A percentile compares a stretch with the other conserved stretches of the same genome.
phyloP scores from a whole-genome alignment of 2,113 vertebrate genomes.

The Gracilinanus agilis region DNA sequence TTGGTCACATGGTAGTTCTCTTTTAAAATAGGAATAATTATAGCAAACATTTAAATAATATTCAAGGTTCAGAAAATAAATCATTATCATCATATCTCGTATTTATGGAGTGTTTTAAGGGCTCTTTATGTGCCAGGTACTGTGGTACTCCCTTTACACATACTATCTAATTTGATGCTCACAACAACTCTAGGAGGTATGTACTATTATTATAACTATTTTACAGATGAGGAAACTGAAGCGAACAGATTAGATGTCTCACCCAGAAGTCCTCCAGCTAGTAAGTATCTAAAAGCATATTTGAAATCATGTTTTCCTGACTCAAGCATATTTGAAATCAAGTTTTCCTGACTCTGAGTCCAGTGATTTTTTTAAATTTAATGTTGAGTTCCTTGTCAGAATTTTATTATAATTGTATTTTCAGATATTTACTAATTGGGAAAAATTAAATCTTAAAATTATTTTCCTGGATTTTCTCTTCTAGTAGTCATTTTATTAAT shows the following conservation, averaged over 20 bases:
- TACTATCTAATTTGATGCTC: neutral
- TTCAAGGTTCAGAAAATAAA: neutral
- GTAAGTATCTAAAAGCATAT: neutral
- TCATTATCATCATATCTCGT: neutral
- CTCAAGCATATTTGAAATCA: neutral
- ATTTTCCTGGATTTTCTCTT: neutral
- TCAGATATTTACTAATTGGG: neutral
- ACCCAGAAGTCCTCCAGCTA: neutral
- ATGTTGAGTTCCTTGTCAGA: neutral
- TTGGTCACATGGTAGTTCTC: neutral
- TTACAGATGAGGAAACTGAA: neutral
- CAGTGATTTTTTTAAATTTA: too few relatives aligned
- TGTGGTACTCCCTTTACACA: neutral
- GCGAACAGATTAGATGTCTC: neutral
- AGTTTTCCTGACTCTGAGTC: neutral
- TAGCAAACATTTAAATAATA: neutral
- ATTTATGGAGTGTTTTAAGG: neutral
- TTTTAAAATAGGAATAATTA: neutral
- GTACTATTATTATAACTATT: neutral
- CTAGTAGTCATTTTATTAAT: neutral
- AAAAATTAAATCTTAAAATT: neutral
- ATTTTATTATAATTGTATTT: slow-evolving; percentile 1
- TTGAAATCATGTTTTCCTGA: neutral
- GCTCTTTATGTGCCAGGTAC: neutral
- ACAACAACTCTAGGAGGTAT: neutral